Evolutionary conservation across 1,140 invertebrate genomes (phyloP).

Genomic region (Camponotus vicinus): DNA sequence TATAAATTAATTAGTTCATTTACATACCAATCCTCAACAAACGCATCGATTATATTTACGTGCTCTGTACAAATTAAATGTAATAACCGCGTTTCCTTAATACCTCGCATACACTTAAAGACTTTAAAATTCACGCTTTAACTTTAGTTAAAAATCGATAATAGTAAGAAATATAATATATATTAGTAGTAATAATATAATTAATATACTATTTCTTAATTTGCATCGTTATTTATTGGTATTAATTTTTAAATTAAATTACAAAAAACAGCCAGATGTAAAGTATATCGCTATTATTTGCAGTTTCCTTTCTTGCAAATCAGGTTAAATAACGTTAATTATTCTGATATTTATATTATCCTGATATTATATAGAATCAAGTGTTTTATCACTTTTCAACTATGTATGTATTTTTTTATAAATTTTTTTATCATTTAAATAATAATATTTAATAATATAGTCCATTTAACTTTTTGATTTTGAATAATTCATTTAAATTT

Average conservation of each 20-base stretch:
- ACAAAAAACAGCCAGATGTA: slow-evolving; percentile 67
- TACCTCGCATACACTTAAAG: slow-evolving; percentile 67
- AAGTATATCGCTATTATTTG: slow-evolving; percentile 42
- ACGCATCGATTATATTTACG: slow-evolving; percentile 73
- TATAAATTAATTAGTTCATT: slow-evolving; percentile 80
- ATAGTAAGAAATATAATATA: slow-evolving; percentile 70
- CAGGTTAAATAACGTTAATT: slow-evolving; percentile 75
- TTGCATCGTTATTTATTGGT: slow-evolving; percentile 61
- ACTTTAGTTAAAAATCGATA: slow-evolving; percentile 73
- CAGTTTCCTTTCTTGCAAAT: slow-evolving; percentile 49
- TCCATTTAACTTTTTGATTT: slow-evolving; percentile 65
- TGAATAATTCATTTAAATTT: neutral
- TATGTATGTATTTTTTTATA: slow-evolving; percentile 70
- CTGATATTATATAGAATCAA: slow-evolving; percentile 47
- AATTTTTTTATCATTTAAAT: slow-evolving; percentile 78
- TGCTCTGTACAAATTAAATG: slow-evolving; percentile 69
- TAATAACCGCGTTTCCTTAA: slow-evolving; percentile 60
- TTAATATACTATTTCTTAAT: slow-evolving; percentile 71
- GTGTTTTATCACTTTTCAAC: slow-evolving; percentile 61
- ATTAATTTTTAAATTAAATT: slow-evolving; percentile 74
- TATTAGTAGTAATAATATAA: slow-evolving; percentile 75
- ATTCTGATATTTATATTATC: slow-evolving; percentile 41
- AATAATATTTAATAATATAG: slow-evolving; percentile 74
- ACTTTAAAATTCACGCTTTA: slow-evolving; percentile 75
- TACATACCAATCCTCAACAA: slow-evolving; percentile 74